Evolutionary conservation across 1,140 invertebrate genomes (phyloP).

Genomic region (Wasmannia auropunctata): DNA sequence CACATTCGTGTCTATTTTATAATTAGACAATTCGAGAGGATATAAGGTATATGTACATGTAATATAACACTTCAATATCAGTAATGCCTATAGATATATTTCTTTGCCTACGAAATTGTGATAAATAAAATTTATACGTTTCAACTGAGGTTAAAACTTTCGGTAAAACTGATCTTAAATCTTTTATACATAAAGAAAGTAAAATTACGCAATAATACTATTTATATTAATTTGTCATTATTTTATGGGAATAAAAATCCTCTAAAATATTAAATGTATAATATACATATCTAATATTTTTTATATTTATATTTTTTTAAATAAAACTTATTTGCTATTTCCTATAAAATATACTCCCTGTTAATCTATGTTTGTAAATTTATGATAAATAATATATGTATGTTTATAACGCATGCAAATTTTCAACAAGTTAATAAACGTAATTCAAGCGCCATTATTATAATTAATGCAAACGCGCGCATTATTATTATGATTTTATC

Average conservation of each 20-base stretch:
- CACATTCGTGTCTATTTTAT: background rate
- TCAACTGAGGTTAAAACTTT: background rate
- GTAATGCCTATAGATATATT: background rate
- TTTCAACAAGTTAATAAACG: background rate
- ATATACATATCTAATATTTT: background rate
- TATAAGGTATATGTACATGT: background rate
- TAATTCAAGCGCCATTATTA: background rate
- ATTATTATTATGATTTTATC: constrained; percentile 13
- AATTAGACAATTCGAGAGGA: background rate
- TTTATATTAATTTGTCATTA: background rate
- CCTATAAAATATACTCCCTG: background rate
- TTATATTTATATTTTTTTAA: background rate
- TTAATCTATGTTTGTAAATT: constrained; percentile 15
- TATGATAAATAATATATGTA: background rate
- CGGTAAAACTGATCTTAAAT: background rate
- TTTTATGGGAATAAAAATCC: background rate
- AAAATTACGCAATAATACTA: background rate
- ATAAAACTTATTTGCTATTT: background rate
- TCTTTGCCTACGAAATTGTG: background rate
- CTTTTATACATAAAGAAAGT: background rate
- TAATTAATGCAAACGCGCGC: constrained; percentile 4
- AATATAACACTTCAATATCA: background rate
- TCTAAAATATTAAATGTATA: background rate
- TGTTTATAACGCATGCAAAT: background rate
- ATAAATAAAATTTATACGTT: background rate